Percentiles rank a stretch among this genome's conserved stretches.
Conservation (phyloP, 2,797 vertebrate species). For the Uromys caudimaculatus region DNA sequence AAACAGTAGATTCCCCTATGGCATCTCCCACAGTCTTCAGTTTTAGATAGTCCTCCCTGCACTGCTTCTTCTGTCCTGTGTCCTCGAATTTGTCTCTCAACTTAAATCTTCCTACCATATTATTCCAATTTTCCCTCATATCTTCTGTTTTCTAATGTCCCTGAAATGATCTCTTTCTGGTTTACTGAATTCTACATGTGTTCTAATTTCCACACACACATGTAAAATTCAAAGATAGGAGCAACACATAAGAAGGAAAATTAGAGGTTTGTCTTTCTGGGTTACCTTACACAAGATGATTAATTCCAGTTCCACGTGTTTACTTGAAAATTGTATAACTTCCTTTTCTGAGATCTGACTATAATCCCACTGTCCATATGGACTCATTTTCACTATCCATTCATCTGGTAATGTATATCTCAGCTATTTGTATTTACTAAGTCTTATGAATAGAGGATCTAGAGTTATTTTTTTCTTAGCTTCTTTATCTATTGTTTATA, state of each 20-base stretch:
- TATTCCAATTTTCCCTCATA: neutral
- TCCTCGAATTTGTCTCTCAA: neutral
- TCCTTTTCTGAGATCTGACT: neutral
- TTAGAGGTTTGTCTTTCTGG: neutral
- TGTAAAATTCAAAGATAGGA: neutral
- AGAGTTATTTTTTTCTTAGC: neutral
- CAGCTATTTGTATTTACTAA: neutral
- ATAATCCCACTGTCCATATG: neutral
- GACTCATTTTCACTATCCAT: neutral
- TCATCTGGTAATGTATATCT: neutral
- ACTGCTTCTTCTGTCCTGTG: neutral
- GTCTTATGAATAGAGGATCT: neutral
- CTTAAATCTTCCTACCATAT: neutral
- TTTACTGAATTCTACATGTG: neutral
- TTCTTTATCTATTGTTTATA: neutral
- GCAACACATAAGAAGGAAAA: neutral
- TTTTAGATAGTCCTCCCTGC: neutral
- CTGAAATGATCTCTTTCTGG: neutral
- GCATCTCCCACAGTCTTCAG: neutral
- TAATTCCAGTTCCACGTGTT: neutral
- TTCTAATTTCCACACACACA: neutral
- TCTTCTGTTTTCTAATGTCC: neutral
- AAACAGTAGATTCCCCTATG: too few species aligned
- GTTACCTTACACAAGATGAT: neutral
- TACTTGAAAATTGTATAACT: neutral